Evolutionary conservation across 2,888 invertebrate genomes (phyloP), one percentile per base, ranked within the genome.

Genomic region (Zeuzera pyrina): DNA sequence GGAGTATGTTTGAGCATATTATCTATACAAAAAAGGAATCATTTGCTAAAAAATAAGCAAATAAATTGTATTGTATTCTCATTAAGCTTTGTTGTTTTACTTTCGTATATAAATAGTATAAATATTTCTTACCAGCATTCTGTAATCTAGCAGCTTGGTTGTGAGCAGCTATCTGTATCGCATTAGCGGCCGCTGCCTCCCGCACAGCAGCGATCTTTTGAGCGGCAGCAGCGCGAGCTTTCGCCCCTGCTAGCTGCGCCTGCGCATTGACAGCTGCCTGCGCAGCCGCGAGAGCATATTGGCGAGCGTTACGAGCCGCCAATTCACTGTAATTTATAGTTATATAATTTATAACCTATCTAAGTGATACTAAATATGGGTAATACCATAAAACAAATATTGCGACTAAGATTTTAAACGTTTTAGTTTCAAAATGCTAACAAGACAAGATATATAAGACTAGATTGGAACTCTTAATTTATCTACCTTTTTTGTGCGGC

Each of bases 201-300:
- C 90, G 86, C 0, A 88, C 87, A 0, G 91, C 88, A 0, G 92
- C 91, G 3, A 90, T 86, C 44, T 88, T 85, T 57, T 91, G 91
- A 2, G 90, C 89, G 15, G 89, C 88, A 0, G 91, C 88, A 0
- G 89, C 91, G 0, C 89, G 85, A 0, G 88, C 86, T 52, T 91
- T 90, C 0, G 91, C 87, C 1, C 88, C 86, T 0, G 90, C 91
- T 3, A 91, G 70, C 48, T 89, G 85, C 36, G 90, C 90, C 39
- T 91, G 91, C 2, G 91, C 88, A 34, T 87, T 81, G 0, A 90
- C 86, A 2, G 89, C 87, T 0, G 87, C 79, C 38, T 87, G 88
- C 1, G 90, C 89, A 1, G 89, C 89, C 11, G 88, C 86, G 0
- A 88, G 83, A 0, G 90, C 89, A 45, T 88, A 88, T 1, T 89